Evolutionary conservation across 2,888 invertebrate species (phyloP).

Genomic region (Calameuta filiformis): DNA sequence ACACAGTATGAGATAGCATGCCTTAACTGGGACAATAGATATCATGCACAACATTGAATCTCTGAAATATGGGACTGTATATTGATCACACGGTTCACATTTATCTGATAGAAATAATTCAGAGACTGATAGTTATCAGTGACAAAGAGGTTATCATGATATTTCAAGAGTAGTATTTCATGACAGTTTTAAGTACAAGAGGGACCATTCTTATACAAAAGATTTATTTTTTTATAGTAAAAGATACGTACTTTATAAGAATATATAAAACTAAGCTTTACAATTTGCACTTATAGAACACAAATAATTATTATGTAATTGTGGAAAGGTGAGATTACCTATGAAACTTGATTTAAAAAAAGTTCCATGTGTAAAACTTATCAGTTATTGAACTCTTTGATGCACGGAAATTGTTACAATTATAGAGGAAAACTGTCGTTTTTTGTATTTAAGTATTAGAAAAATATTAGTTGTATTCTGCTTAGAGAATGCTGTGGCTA

Average conservation of each 20-base stretch:
- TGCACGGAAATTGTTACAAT: background rate
- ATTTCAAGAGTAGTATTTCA: background rate
- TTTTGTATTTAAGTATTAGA: background rate
- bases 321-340: background rate
- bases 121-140: background rate
- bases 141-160: background rate
- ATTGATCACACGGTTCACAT: background rate
- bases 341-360: background rate
- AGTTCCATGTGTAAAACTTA: background rate
- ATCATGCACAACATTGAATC: background rate
- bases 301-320: background rate
- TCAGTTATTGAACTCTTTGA: background rate
- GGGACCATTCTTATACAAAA: background rate
- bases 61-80: background rate
- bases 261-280: background rate
- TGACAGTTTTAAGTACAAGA: background rate
- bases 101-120: background rate
- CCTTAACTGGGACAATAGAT: background rate
- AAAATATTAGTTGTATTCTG: background rate
- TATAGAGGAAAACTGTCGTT: background rate
- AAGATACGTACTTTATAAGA: background rate
- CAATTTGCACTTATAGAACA: background rate
- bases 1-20: background rate
- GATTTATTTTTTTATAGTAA: background rate
- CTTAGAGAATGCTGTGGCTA: background rate